phyloP scores from a whole-genome alignment of 35 echinoderm and acorn worm genomes.

The Acanthaster planci region DNA sequence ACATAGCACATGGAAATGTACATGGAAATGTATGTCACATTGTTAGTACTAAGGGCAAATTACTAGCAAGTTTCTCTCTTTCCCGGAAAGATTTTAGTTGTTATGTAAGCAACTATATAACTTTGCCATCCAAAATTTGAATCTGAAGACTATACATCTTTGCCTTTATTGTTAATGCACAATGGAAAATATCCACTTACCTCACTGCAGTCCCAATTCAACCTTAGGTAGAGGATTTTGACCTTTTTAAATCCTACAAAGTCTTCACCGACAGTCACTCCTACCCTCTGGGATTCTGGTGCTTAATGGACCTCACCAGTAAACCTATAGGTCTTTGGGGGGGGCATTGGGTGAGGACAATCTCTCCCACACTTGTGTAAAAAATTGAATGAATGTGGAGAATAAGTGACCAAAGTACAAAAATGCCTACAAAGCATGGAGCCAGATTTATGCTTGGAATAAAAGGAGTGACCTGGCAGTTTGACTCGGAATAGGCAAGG shows the following conservation, averaged over 20 bases:
- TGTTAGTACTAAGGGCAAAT: no score
- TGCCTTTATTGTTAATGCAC: no score
- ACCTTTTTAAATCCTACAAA: slow-evolving; percentile 19
- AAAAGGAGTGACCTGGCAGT: neutral
- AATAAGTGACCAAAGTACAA: neutral
- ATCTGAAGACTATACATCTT: no score
- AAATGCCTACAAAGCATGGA: neutral
- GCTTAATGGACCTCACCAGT: neutral
- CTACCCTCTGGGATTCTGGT: slow-evolving; percentile 17
- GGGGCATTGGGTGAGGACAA: neutral
- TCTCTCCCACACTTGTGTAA: neutral
- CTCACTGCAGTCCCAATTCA: neutral
- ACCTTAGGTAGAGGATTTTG: slow-evolving; percentile 5
- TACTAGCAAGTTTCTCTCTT: no score
- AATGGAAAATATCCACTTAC: no score
- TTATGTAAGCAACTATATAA: no score
- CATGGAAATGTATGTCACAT: no score
- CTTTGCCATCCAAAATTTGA: no score
- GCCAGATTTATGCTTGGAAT: neutral
- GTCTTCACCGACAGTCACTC: slow-evolving; percentile 11
- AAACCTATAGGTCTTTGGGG: neutral
- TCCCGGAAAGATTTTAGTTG: no score
- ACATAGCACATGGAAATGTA: no score
- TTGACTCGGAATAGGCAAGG: no score
- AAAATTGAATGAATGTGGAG: neutral